phyloP scores from a whole-genome alignment of 1,140 invertebrate genomes.

The Meloidogyne hapla region DNA sequence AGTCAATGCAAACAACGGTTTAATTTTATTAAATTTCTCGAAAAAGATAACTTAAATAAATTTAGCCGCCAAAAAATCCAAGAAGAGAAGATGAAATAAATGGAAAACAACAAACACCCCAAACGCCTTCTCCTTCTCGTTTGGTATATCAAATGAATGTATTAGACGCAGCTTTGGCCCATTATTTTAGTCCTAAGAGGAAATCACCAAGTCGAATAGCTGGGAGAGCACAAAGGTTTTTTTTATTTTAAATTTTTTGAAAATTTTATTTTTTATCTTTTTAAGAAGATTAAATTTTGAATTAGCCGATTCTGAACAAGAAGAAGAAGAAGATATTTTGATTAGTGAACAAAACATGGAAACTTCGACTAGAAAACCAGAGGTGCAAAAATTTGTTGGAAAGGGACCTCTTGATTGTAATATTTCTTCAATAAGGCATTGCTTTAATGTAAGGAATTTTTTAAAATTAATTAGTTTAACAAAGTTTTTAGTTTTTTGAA shows the following conservation, averaged over 20 bases:
- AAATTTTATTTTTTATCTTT: background rate
- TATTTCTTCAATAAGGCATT: conserved; percentile 9
- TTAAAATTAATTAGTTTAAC: too few species aligned
- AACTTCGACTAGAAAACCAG: background rate
- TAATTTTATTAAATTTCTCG: background rate
- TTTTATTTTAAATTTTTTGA: background rate
- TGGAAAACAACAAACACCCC: background rate
- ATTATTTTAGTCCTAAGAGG: conserved; percentile 32
- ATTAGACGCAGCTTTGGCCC: conserved; percentile 6
- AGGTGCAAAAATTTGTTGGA: conserved; percentile 4
- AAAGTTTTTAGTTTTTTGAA: too few species aligned
- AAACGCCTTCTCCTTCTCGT: conserved; percentile 23
- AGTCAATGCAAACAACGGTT: background rate
- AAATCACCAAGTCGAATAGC: conserved; percentile 21
- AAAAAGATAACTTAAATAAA: background rate
- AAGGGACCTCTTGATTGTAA: background rate
- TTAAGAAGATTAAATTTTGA: conserved; percentile 20
- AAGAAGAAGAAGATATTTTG: conserved; percentile 2
- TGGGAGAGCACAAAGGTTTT: conserved; percentile 4
- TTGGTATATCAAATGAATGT: conserved; percentile 23
- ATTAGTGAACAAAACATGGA: background rate
- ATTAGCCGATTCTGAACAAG: conserved; percentile 20
- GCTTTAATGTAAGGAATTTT: conserved; percentile 9
- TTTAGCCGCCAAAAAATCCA: conserved; percentile 26
- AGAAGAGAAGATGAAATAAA: conserved; percentile 13